phyloP scores from a whole-genome alignment of 2,888 invertebrate genomes.

The Amphimallon solstitiale region DNA sequence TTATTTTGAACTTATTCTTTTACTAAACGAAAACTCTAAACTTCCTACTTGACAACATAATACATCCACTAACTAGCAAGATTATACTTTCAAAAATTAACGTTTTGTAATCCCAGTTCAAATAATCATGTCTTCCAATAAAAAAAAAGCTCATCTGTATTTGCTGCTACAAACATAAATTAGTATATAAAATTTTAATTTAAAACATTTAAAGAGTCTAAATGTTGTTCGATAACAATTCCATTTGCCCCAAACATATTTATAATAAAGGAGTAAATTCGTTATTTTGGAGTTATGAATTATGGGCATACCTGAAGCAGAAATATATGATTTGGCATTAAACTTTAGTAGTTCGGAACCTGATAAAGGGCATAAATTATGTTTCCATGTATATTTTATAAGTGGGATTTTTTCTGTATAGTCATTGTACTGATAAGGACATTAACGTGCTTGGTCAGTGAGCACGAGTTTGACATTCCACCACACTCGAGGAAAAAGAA shows the following conservation, averaged over 20 bases:
- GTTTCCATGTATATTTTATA: conserved; percentile 15
- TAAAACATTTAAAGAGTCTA: no score
- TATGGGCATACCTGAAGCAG: neutral
- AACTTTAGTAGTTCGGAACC: conserved; percentile 2
- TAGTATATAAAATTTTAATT: no score
- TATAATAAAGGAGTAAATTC: neutral
- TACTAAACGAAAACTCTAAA: no score
- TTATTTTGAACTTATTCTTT: no score
- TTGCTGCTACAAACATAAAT: no score
- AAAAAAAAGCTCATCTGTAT: no score
- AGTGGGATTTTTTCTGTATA: conserved; percentile 12
- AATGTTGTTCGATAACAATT: neutral
- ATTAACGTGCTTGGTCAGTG: neutral
- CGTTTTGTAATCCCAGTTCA: no score
- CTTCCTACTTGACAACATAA: no score
- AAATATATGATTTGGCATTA: conserved; percentile 7
- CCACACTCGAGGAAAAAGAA: conserved; percentile 7
- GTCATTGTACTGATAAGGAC: conserved; percentile 17
- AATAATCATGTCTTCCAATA: no score
- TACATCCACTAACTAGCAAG: no score
- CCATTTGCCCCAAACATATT: neutral
- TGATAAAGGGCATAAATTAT: conserved; percentile 18
- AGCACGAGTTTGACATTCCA: conserved; percentile 27
- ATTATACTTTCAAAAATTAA: no score
- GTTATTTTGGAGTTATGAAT: neutral